Evolutionary conservation across 2,888 invertebrate species (phyloP).

Genomic region (Dendrolimus houi): DNA sequence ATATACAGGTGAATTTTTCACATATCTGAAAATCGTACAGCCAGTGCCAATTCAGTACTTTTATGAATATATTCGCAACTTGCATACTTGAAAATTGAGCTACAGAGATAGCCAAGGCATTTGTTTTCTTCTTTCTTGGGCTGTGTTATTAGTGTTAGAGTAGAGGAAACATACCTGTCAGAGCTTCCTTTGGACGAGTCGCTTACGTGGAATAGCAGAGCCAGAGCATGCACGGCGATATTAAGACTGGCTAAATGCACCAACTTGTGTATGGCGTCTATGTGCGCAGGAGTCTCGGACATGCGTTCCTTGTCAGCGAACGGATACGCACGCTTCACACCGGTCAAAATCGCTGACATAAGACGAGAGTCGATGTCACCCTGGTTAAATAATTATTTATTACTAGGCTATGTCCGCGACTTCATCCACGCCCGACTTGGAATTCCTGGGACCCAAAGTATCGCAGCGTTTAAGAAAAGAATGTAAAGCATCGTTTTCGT

Average conservation of each 20-base stretch:
- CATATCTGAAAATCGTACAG: no score
- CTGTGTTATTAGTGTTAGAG: background rate
- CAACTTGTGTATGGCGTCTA: constrained; percentile 84
- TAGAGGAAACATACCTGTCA: constrained; percentile 66
- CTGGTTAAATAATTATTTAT: constrained; percentile 20
- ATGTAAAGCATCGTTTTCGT: no score
- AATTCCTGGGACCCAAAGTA: no score
- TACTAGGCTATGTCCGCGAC: no score
- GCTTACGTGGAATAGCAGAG: constrained; percentile 69
- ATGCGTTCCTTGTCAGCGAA: constrained; percentile 81
- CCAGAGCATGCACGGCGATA: constrained; percentile 70
- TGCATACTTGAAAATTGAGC: no score
- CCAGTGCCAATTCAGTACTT: no score
- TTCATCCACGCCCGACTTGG: no score
- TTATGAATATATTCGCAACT: no score
- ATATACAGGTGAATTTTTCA: no score
- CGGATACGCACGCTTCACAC: constrained; percentile 89
- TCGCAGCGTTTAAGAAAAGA: no score
- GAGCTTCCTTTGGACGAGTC: constrained; percentile 63
- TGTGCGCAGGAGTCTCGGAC: constrained; percentile 75
- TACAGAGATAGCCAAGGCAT: no score
- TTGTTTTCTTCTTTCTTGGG: no score
- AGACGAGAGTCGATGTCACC: constrained; percentile 86
- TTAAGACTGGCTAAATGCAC: constrained; percentile 84
- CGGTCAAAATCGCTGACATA: constrained; percentile 86